Conservation (phyloP, 2,888 invertebrate genomes). For the Yponomeuta cagnagella region DNA sequence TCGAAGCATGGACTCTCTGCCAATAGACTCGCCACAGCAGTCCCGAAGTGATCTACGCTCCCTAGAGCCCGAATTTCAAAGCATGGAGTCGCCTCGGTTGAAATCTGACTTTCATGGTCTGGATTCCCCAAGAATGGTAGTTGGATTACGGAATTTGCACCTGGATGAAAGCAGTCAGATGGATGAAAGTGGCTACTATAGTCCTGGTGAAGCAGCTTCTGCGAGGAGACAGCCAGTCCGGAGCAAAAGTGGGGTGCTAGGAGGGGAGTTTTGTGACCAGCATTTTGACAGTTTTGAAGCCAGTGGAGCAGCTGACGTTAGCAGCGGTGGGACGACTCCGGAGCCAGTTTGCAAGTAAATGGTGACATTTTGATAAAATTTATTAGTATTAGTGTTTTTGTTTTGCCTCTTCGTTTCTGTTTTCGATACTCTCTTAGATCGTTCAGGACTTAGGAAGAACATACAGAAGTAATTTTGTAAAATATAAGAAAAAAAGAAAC, state of each 20-base stretch:
- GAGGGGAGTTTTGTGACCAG: conserved; percentile 33
- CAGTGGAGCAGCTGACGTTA: conserved; percentile 38
- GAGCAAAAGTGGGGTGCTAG: conserved; percentile 24
- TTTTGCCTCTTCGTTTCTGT: too few relatives aligned
- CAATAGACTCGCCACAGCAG: conserved; percentile 63
- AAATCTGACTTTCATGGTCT: conserved; percentile 58
- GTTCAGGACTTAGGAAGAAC: too few relatives aligned
- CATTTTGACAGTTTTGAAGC: conserved; percentile 60
- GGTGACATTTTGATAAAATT: not conserved
- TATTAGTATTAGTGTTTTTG: too few relatives aligned
- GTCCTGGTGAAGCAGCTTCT: conserved; percentile 41
- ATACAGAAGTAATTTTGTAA: too few relatives aligned
- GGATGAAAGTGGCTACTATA: conserved; percentile 71
- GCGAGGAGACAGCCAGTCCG: conserved; percentile 19
- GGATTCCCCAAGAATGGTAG: conserved; percentile 61
- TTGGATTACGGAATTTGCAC: conserved; percentile 59
- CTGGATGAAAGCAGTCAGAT: conserved; percentile 66
- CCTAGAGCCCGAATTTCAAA: conserved; percentile 58
- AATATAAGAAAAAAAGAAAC: too few relatives aligned
- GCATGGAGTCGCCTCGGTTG: conserved; percentile 62
- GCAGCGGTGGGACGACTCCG: conserved; percentile 49
- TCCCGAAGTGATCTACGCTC: conserved; percentile 55
- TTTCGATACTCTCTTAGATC: too few relatives aligned
- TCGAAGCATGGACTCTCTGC: conserved; percentile 60
- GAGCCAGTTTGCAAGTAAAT: conserved; percentile 56